phyloP scores from a whole-genome alignment of 2,797 vertebrate species.

The Argentina silus region DNA sequence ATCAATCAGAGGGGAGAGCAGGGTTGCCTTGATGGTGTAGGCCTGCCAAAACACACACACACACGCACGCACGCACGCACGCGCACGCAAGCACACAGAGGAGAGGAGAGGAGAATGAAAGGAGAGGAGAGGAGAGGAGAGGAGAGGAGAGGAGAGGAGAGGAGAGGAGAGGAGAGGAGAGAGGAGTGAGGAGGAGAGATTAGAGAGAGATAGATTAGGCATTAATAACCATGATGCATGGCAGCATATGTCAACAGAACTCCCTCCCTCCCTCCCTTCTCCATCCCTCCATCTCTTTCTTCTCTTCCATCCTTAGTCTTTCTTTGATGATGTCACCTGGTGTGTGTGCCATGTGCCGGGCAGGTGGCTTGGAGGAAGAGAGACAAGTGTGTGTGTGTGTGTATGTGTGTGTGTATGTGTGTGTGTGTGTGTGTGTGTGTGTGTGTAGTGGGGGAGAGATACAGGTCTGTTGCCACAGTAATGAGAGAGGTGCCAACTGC shows the following conservation, averaged over 20 bases:
- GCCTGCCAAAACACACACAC: conserved; percentile 7
- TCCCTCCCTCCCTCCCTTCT: neutral
- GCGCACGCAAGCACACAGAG: conserved; percentile 8
- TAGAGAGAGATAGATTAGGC: conserved; percentile 20
- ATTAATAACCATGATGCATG: neutral
- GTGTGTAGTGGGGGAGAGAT: conserved; percentile 33
- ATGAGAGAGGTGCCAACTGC: conserved; percentile 79
- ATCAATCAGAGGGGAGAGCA: neutral
- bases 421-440: conserved; percentile 13
- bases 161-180: conserved; percentile 50
- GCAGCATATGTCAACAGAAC: neutral
- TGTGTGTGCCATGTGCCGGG: conserved; percentile 67
- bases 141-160: neutral
- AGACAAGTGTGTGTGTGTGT: conserved; percentile 54
- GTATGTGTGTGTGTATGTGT: conserved; percentile 39
- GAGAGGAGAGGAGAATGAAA: conserved; percentile 31
- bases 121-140: conserved; percentile 8
- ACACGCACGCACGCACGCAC: conserved; percentile 11
- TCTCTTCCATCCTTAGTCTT: conserved; percentile 54
- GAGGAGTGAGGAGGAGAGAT: conserved; percentile 54
- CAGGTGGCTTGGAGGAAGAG: conserved; percentile 74
- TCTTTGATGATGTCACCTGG: conserved; percentile 75
- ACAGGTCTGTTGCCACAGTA: conserved; percentile 70
- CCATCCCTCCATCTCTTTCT: conserved; percentile 34
- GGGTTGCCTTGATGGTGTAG: no score